These are phyloP conservation scores for Seriola rivoliana DNA, from an alignment of 2,113 vertebrate species.

Conservation along the genomic window DNA sequence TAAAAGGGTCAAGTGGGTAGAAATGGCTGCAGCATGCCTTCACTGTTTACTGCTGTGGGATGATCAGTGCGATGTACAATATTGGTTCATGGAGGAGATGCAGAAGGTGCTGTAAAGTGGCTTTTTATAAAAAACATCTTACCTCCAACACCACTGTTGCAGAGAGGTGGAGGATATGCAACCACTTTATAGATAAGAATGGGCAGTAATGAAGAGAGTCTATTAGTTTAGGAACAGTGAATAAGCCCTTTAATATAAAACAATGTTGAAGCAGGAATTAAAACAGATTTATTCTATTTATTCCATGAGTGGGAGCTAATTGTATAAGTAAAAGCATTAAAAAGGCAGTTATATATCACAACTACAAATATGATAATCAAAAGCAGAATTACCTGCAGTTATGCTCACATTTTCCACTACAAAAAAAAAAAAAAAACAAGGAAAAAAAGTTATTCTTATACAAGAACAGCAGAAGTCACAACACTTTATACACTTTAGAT, in stretches of 20 bases:
- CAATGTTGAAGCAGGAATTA: background rate
- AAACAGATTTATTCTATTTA: background rate
- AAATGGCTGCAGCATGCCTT: conserved; percentile 51
- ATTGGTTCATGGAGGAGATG: conserved; percentile 29
- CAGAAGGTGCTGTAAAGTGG: conserved; percentile 4
- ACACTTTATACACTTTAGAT: background rate
- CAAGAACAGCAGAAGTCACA: background rate
- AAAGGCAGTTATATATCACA: background rate
- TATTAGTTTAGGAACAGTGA: conserved; percentile 42
- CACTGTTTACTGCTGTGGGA: conserved; percentile 9
- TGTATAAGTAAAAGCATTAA: background rate
- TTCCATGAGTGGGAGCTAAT: background rate
- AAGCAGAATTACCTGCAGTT: conserved; percentile 81
- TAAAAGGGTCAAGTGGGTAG: background rate
- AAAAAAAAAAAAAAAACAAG: conserved; percentile 25
- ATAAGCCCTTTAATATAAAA: conserved; percentile 15
- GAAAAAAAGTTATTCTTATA: background rate
- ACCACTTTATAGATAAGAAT: conserved; percentile 79
- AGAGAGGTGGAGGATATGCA: conserved; percentile 83
- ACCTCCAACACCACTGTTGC: conserved; percentile 84
- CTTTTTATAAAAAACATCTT: conserved; percentile 63
- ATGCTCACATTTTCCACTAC: conserved; percentile 87
- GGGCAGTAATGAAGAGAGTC: conserved; percentile 54
- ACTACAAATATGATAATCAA: conserved; percentile 2
- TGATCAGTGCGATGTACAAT: background rate